phyloP scores from a whole-genome alignment of 1,140 invertebrate species.

The Hylaeus anthracinus region DNA sequence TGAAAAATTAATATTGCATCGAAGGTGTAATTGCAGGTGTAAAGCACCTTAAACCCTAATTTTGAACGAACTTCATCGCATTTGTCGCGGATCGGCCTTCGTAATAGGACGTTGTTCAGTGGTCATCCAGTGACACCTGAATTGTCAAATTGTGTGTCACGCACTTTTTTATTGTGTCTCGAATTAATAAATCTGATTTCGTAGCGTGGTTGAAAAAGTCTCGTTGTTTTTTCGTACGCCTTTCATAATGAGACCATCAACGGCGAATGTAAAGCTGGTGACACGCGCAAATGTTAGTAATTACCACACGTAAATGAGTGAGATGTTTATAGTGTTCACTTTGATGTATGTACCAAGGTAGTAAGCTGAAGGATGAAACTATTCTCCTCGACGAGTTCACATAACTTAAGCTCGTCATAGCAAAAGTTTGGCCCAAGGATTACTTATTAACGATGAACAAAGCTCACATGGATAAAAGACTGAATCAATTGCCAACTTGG shows the following conservation, averaged over 20 bases:
- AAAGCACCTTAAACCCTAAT: constrained; percentile 9
- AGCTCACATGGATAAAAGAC: constrained; percentile 68
- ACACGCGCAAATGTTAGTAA: constrained; percentile 29
- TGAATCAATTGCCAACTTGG: constrained; percentile 78
- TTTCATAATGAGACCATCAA: constrained; percentile 2
- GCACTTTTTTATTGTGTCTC: not conserved
- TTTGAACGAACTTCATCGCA: constrained; percentile 31
- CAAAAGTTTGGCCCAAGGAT: constrained; percentile 19
- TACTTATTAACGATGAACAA: constrained; percentile 65
- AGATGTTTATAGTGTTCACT: constrained; percentile 27
- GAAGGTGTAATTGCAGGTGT: not conserved
- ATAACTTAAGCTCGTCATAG: constrained; percentile 43
- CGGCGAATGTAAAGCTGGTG: constrained; percentile 5
- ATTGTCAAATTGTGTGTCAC: constrained; percentile 39
- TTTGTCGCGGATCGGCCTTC: constrained; percentile 22
- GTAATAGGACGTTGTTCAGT: constrained; percentile 25
- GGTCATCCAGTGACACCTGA: constrained; percentile 33
- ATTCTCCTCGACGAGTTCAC: constrained; percentile 50
- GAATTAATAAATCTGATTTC: not conserved
- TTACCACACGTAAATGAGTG: not conserved
- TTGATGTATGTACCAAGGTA: constrained; percentile 55
- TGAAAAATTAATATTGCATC: not conserved
- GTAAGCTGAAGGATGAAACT: constrained; percentile 43
- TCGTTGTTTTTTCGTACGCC: not conserved
- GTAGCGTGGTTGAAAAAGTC: not conserved